These are phyloP conservation scores for Sialia sialis DNA, from an alignment of 2,113 vertebrate species.

Conservation along the genomic window DNA sequence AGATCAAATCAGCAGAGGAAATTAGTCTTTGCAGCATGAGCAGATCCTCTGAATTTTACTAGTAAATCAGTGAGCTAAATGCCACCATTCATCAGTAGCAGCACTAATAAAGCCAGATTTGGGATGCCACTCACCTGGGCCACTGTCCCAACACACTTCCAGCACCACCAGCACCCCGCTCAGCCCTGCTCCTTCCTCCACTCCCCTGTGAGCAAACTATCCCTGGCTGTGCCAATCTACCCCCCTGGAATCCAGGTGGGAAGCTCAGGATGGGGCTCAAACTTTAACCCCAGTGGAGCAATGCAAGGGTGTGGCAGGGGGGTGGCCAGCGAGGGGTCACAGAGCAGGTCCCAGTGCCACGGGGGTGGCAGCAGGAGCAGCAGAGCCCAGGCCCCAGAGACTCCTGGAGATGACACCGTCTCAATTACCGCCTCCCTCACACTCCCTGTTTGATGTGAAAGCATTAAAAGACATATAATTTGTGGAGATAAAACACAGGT, in stretches of 20 bases:
- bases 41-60: constrained; percentile 13
- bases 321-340: rapidly evolving
- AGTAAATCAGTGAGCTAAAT: constrained; percentile 9
- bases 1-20: constrained; percentile 52
- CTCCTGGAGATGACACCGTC: not conserved
- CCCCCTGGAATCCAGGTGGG: not conserved
- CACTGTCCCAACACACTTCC: rapidly evolving
- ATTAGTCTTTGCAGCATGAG: constrained; percentile 10
- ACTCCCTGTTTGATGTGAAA: not conserved
- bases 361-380: not conserved
- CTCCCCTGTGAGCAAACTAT: not conserved
- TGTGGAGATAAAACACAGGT: constrained; percentile 19
- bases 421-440: not conserved
- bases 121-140: not conserved
- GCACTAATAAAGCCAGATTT: not conserved
- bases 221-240: not conserved
- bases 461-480: not conserved
- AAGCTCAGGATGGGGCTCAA: not conserved
- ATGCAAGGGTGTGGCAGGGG: not conserved
- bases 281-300: rapidly evolving
- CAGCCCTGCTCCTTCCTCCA: not conserved
- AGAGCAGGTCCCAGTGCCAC: rapidly evolving
- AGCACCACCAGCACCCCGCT: not conserved
- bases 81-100: constrained; percentile 3
- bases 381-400: rapidly evolving